Percentiles rank a stretch among this genome's conserved stretches.
These are phyloP conservation scores for Furnarius figulus DNA, from an alignment of 2,113 vertebrate species.

Conservation along the genomic window DNA sequence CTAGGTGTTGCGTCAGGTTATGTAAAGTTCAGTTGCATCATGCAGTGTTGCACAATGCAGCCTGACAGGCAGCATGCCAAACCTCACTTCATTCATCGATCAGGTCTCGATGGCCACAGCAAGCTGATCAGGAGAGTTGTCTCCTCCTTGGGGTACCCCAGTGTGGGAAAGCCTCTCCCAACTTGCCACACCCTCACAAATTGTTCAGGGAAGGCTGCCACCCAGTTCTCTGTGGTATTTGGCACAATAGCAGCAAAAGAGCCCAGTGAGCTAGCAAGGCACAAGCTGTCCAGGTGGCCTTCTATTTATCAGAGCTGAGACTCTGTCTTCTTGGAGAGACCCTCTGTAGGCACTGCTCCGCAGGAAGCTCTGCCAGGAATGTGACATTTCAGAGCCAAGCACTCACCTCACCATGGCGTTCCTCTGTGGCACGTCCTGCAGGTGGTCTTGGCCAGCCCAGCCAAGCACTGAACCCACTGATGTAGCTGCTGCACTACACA, in stretches of 20 bases:
- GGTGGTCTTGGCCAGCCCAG: neutral
- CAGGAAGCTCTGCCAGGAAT: neutral
- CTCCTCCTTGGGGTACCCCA: neutral
- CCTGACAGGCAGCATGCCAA: constrained; percentile 18
- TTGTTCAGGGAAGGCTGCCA: neutral
- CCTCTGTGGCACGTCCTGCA: neutral
- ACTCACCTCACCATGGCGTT: neutral
- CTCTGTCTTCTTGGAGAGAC: neutral
- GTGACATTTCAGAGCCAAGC: neutral
- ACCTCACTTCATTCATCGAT: constrained; percentile 40
- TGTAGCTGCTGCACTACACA: neutral
- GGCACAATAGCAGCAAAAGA: neutral
- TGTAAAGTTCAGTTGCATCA: constrained; percentile 74
- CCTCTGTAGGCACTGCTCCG: fast-evolving
- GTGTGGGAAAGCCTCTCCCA: constrained; percentile 16
- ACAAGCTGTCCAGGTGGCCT: neutral
- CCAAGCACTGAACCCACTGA: neutral
- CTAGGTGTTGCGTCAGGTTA: constrained; percentile 61
- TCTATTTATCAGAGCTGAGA: neutral
- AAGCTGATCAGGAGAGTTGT: neutral
- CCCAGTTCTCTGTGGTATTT: neutral
- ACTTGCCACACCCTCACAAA: neutral
- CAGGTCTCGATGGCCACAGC: neutral
- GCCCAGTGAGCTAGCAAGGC: neutral
- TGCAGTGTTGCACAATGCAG: constrained; percentile 13